Percentiles rank a stretch among this genome's conserved stretches.
Conservation (phyloP, 2,888 invertebrate species). For the Ichneumon xanthorius region DNA sequence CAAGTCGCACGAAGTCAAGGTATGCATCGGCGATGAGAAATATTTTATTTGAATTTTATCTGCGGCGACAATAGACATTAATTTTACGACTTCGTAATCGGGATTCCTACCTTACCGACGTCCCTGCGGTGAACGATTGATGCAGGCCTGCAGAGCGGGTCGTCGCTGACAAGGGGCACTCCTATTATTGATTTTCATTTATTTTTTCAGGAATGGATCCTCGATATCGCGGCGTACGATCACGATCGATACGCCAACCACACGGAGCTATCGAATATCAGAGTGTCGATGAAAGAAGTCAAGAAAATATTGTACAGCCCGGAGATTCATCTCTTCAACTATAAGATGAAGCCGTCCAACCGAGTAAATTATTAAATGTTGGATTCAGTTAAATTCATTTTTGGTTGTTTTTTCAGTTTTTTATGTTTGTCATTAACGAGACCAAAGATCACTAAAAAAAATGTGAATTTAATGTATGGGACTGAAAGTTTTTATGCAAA, state of each 20-base stretch:
- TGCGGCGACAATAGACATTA: not conserved
- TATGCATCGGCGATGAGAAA: slow-evolving; percentile 63
- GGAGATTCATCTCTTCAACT: slow-evolving; percentile 84
- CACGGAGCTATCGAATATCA: slow-evolving; percentile 84
- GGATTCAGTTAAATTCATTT: not conserved
- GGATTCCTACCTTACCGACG: slow-evolving; percentile 38
- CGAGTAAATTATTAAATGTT: slow-evolving; percentile 72
- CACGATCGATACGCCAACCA: slow-evolving; percentile 85
- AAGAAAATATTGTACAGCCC: slow-evolving; percentile 82
- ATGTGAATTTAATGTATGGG: no score
- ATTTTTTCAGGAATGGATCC: slow-evolving; percentile 82
- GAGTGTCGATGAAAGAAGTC: slow-evolving; percentile 83
- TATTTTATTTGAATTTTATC: not conserved
- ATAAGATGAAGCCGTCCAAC: slow-evolving; percentile 83
- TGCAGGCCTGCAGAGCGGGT: slow-evolving; percentile 7
- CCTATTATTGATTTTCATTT: not conserved
- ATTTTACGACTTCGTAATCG: slow-evolving; percentile 42
- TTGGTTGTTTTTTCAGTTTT: not conserved
- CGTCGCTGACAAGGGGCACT: not conserved
- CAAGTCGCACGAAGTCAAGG: slow-evolving; percentile 82
- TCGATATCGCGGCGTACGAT: slow-evolving; percentile 84
- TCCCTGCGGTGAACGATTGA: not conserved
- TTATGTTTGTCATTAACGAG: not conserved
- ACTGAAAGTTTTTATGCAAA: no score
- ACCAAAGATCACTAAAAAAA: not conserved